Evolutionary conservation across 2,113 vertebrate species (phyloP).

Genomic region (Lasiurus borealis): DNA sequence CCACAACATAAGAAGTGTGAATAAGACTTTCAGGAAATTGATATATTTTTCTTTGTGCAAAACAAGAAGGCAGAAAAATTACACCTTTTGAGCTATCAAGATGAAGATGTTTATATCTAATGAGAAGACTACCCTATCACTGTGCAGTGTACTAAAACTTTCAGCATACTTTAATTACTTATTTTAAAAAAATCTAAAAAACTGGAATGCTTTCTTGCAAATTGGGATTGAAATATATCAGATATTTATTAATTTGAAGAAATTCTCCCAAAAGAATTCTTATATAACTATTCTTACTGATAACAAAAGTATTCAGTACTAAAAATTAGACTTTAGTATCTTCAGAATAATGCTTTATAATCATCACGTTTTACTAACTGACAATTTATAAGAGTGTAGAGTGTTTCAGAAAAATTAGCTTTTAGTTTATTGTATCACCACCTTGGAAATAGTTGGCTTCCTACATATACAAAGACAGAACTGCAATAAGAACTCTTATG

Average conservation of each 20-base stretch:
- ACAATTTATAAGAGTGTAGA: constrained; percentile 86
- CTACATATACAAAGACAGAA: constrained; percentile 86
- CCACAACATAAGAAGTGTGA: constrained; percentile 82
- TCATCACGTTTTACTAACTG: constrained; percentile 80
- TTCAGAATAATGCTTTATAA: constrained; percentile 77
- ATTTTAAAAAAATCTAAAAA: constrained; percentile 82
- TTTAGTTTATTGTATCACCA: constrained; percentile 85
- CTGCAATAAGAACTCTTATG: constrained; percentile 83
- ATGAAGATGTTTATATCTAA: constrained; percentile 85
- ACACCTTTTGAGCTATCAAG: constrained; percentile 86
- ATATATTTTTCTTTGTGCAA: constrained; percentile 86
- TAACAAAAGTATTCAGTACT: constrained; percentile 61
- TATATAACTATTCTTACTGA: constrained; percentile 73
- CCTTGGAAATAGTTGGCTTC: constrained; percentile 82
- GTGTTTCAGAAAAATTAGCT: constrained; percentile 84
- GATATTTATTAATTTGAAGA: constrained; percentile 74
- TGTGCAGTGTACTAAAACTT: constrained; percentile 81
- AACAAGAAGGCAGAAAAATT: constrained; percentile 89
- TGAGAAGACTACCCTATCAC: constrained; percentile 78
- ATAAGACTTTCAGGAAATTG: constrained; percentile 82
- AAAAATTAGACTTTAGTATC: constrained; percentile 82
- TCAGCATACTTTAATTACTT: constrained; percentile 75
- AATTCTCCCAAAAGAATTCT: constrained; percentile 71
- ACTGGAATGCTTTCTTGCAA: constrained; percentile 68
- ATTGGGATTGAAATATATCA: constrained; percentile 67